Evolutionary conservation across 2,888 invertebrate species (phyloP).

Genomic region (Tipula helvola): DNA sequence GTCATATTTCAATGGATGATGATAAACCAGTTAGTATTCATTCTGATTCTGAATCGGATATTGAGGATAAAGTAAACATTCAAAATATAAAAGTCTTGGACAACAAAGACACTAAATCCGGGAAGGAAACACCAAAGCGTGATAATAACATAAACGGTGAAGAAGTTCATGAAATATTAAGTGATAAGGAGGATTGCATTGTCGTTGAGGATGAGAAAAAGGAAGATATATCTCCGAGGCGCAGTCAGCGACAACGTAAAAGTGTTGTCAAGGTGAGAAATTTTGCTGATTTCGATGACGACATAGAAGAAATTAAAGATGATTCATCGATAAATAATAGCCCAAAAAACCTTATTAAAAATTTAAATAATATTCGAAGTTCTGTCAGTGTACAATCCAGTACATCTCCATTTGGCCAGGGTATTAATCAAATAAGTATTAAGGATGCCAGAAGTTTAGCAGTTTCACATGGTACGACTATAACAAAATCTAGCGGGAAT

Average conservation of each 20-base stretch:
- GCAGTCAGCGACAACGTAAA: slow-evolving; percentile 34
- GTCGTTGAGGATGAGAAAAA: slow-evolving; percentile 43
- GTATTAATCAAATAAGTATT: slow-evolving; percentile 25
- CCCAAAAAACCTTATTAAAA: not conserved
- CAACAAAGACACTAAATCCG: slow-evolving; percentile 13
- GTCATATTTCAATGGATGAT: slow-evolving; percentile 13
- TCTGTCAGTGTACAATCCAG: slow-evolving; percentile 20
- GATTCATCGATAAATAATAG: slow-evolving; percentile 37
- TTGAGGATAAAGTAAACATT: slow-evolving; percentile 16
- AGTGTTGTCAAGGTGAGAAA: slow-evolving; percentile 27
- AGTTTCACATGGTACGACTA: not conserved
- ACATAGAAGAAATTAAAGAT: slow-evolving; percentile 38
- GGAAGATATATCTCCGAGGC: slow-evolving; percentile 23
- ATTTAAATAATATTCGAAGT: not conserved
- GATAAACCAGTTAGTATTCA: slow-evolving; percentile 36
- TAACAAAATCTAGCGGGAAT: slow-evolving; percentile 6
- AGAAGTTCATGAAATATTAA: slow-evolving; percentile 37
- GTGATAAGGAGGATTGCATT: slow-evolving; percentile 40
- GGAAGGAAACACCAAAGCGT: slow-evolving; percentile 15
- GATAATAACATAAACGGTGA: slow-evolving; percentile 21
- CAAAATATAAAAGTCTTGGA: slow-evolving; percentile 13
- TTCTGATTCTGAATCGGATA: slow-evolving; percentile 33
- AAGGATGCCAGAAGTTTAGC: slow-evolving; percentile 31
- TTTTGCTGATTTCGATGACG: slow-evolving; percentile 33
- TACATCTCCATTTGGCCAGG: slow-evolving; percentile 11